These are phyloP conservation scores for Limanda limanda DNA, from an alignment of 2,113 vertebrate species.

Conservation along the genomic window DNA sequence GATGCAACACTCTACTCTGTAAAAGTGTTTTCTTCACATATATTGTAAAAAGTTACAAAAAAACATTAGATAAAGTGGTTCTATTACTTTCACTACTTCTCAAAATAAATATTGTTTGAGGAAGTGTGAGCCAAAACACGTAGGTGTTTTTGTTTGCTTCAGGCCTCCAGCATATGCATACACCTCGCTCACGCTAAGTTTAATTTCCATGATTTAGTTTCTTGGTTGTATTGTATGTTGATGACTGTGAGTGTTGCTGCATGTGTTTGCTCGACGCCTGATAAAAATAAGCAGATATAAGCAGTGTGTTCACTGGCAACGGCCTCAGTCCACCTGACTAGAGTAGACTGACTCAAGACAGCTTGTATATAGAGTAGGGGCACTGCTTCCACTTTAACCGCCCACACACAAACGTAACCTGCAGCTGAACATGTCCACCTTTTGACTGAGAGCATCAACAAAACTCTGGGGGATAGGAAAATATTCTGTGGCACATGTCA, in stretches of 20 bases:
- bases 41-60: neutral
- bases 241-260: slow-evolving; percentile 16
- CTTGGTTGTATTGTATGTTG: neutral
- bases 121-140: slow-evolving; percentile 16
- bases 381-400: neutral
- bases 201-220: neutral
- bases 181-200: neutral
- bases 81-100: slow-evolving; percentile 18
- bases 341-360: neutral
- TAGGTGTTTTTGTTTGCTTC: slow-evolving; percentile 41
- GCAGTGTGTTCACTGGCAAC: neutral
- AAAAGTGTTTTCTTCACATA: neutral
- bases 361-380: neutral
- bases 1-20: neutral
- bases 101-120: slow-evolving; percentile 20
- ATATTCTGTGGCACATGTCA: slow-evolving; percentile 8
- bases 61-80: neutral
- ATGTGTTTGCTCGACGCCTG: neutral
- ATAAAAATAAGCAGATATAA: neutral
- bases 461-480: slow-evolving; percentile 13
- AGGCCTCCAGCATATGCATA: slow-evolving; percentile 30
- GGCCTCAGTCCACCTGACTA: slow-evolving; percentile 11
- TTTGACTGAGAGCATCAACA: slow-evolving; percentile 10
- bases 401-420: neutral
- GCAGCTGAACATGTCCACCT: slow-evolving; percentile 8